Evolutionary conservation across 2,113 vertebrate genomes (phyloP).

Genomic region (Gobio gobio): DNA sequence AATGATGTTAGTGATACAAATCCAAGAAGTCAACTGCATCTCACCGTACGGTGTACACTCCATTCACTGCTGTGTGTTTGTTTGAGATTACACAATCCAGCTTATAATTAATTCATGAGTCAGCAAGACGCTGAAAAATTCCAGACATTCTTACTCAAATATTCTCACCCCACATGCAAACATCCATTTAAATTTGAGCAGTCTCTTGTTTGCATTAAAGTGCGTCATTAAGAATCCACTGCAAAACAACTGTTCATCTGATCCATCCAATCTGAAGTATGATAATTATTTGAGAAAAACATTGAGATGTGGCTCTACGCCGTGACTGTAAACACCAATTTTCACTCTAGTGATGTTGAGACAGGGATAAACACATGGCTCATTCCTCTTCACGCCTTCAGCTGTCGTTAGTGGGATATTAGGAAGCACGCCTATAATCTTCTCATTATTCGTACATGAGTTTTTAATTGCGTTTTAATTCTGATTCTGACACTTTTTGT

Average conservation of each 20-base stretch:
- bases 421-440: neutral
- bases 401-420: neutral
- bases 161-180: slow-evolving; percentile 12
- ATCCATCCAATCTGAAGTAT: slow-evolving; percentile 41
- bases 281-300: slow-evolving; percentile 44
- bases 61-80: slow-evolving; percentile 8
- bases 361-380: slow-evolving; percentile 11
- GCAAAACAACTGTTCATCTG: slow-evolving; percentile 23
- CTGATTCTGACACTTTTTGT: neutral
- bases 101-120: slow-evolving; percentile 31
- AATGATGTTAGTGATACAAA: slow-evolving; percentile 22
- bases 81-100: slow-evolving; percentile 13
- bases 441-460: neutral
- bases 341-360: slow-evolving; percentile 28
- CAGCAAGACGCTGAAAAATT: slow-evolving; percentile 20
- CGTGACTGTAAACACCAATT: slow-evolving; percentile 39
- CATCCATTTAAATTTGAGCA: slow-evolving; percentile 10
- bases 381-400: neutral
- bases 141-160: neutral
- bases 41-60: neutral
- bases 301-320: slow-evolving; percentile 5
- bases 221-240: slow-evolving; percentile 49
- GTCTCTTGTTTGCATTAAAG: slow-evolving; percentile 32
- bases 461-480: slow-evolving; percentile 21
- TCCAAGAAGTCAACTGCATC: neutral